Base-by-base conservation (phyloP, 2,113 vertebrate genomes). In the Rhea americana region DNA sequence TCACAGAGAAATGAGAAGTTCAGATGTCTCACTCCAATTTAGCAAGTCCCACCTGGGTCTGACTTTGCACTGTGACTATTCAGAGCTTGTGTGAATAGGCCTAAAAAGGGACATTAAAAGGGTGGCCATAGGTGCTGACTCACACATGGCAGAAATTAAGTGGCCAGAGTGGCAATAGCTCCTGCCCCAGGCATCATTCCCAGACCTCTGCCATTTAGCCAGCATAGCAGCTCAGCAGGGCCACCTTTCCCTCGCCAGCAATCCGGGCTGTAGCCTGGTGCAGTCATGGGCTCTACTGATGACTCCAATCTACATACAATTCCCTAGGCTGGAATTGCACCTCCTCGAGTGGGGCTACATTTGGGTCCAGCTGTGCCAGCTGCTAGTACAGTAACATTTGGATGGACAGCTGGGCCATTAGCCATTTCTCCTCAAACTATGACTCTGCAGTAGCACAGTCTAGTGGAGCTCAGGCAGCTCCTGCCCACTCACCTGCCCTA, bases 391-490 rank as follows among this genome's bases (percentile, higher is more conserved):
- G 26, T 12, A 13, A 16, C 11, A 35, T 77, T 43, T n/a, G 35
- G 6, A 13, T 43, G 58, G 12, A 39, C 39, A 66, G 14, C 51
- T 55, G 65, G 20, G 18, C 6, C 24, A 16, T 61, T 66, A 59
- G 5, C 82, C 39, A 24, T 12, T 50, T 61, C 41, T 28, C 39
- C 7, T 66, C 51, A 14, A n/a, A 8, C 63, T 76, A 58, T 22
- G 21, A 11, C 15, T 26, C 13, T 20, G 30, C 0, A 66, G 14
- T 37, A 48, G 43, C 17, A 14, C 0, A 1, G 24, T 9, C 53
- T 70, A n/a, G 5, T 11, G 2, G 1, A 1, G 15, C 18, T 10
- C 43, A 18, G 0, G 1, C 25, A 75, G 12, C 12, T 26, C 41
- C 51, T 65, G 24, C 5, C 18, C 32, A 25, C 18, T 85, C 13